Evolutionary conservation across 2,797 vertebrate genomes (phyloP), one percentile per base, ranked within the genome.

Genomic region (Pseudopleuronectes americanus): DNA sequence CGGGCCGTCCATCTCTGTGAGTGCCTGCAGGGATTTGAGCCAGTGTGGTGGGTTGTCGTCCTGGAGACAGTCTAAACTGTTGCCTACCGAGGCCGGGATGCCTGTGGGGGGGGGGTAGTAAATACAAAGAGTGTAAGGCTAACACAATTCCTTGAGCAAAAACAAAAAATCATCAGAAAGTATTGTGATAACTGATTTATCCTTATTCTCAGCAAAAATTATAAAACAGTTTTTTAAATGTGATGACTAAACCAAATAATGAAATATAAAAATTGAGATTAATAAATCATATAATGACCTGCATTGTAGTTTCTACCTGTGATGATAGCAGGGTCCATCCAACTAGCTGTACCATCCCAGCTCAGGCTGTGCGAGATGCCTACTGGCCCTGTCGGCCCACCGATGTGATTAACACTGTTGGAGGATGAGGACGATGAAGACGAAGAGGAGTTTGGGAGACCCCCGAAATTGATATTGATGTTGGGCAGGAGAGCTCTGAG

Each of bases 251-350:
- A 33, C 4, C 8, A 10, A 33, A 9, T 31, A 2, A 21, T 33
- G 4, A 56, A 56, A n/a, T 51, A 38, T 13, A 12, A 38, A 38
- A 38, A 38, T 13, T 38, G 3, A 4, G 10, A n/a, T 4, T 3
- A 8, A 21, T 48, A 9, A 9, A 21, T 28, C 3, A 19, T 8
- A 17, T n/a, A 33, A 19, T 19, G 5, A 31, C 13, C 6, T 53
- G 51, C 14, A 16, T n/a, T 55, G 8, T 14, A 1, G 4, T 24
- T 47, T 68, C 89, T 95, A 99, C 98, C 98, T 97, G 97, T 99
- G 94, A 99, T 99, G 91, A 99, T 99, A 87, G 98, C 98, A 76
- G 98, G 98, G 92, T 99, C 98, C 97, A 99, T 99, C 98, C 97
- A 99, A 92, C 98, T 98, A 92, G 96, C 95, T 93, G 96, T 95